Conservation (phyloP, 2,797 vertebrate species). For the Phaenicophaeus curvirostris region DNA sequence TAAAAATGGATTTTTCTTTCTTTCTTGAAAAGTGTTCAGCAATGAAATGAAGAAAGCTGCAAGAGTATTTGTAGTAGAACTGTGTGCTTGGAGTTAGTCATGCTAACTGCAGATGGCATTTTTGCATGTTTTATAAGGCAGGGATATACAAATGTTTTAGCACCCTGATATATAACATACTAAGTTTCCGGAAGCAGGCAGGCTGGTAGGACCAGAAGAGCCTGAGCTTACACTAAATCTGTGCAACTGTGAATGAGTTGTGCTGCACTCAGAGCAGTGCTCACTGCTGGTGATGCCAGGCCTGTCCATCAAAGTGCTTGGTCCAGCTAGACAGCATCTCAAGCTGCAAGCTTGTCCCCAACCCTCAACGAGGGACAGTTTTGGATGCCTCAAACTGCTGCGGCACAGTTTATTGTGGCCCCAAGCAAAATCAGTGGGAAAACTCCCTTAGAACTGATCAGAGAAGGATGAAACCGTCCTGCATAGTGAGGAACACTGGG, state of each 20-base stretch:
- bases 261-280: fast-evolving
- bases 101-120: conserved; percentile 83
- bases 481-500: fast-evolving
- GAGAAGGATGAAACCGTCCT: background rate
- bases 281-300: fast-evolving
- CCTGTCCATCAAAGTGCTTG: background rate
- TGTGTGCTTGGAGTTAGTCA: conserved; percentile 78
- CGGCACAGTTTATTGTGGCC: background rate
- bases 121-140: conserved; percentile 83
- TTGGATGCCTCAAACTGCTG: background rate
- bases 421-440: fast-evolving
- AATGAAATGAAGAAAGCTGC: conserved; percentile 73
- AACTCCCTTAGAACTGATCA: background rate
- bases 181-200: conserved; percentile 49
- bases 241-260: conserved; percentile 1
- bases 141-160: conserved; percentile 70
- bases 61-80: conserved; percentile 75
- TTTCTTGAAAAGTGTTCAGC: conserved; percentile 76
- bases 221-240: conserved; percentile 15
- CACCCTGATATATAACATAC: conserved; percentile 44
- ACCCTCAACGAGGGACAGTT: background rate
- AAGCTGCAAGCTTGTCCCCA: background rate
- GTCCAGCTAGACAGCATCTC: background rate
- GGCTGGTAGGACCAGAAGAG: conserved; percentile 30
- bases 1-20: conserved; percentile 81